These are phyloP conservation scores for Halcyon malimbica DNA, from an alignment of 2,113 vertebrate genomes.

Conservation along the genomic window DNA sequence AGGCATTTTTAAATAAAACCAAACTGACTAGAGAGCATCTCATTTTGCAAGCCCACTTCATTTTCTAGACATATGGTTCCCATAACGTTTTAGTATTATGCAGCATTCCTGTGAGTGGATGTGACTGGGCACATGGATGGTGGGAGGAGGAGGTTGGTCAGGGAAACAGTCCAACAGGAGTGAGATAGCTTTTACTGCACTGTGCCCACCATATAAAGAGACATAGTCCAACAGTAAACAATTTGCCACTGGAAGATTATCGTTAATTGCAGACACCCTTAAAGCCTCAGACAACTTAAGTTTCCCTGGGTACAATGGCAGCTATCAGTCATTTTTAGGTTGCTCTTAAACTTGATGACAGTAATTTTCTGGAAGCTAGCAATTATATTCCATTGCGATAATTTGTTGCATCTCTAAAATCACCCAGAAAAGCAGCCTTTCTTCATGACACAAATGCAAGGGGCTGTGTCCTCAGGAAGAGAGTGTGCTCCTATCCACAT, in stretches of 20 bases:
- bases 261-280: neutral
- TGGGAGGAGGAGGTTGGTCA: constrained; percentile 57
- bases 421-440: neutral
- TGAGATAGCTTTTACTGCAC: neutral
- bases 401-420: neutral
- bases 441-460: neutral
- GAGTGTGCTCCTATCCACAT: neutral
- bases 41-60: constrained; percentile 28
- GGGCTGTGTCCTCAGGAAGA: neutral
- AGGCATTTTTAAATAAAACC: constrained; percentile 10
- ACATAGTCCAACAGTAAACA: neutral
- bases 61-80: constrained; percentile 49
- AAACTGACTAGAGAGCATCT: neutral
- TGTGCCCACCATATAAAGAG: neutral
- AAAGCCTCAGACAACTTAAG: neutral
- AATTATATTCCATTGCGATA: neutral
- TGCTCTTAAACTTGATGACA: neutral
- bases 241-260: neutral
- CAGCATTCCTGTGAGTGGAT: constrained; percentile 5
- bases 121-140: constrained; percentile 61
- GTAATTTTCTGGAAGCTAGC: neutral
- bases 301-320: neutral
- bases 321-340: neutral
- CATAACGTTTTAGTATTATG: constrained; percentile 40
- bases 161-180: neutral